Base-by-base conservation (phyloP, 2,888 invertebrate genomes). In the Lamproptera curius region DNA sequence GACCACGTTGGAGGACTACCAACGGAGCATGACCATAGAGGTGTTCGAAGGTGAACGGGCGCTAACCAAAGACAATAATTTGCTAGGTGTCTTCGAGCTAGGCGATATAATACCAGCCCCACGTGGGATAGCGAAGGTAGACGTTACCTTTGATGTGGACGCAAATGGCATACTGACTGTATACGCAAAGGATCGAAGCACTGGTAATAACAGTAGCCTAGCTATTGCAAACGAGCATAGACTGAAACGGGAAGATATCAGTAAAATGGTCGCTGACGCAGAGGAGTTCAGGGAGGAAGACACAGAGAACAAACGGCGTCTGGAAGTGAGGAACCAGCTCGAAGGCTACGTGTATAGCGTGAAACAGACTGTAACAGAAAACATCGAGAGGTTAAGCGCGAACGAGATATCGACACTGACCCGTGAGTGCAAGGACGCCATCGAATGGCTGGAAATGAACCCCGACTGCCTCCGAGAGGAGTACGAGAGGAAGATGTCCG, bases 41-140 rank as follows among this genome's bases (percentile, higher is more conserved):
- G 63, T 84, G 6, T 83, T 73, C 26, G 81, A 84, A 62, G 83
- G 83, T 0, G 83, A 84, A 55, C 57, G 83, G 8, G 58, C 65
- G 9, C 52, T 83, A 15, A 80, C 81, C 0, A 71, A 66, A 58
- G 73, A 83, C 53, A 83, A 83, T 46, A 75, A 76, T 54, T 51
- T 80, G 13, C 51, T 84, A 1, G 83, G 82, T 1, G 66, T 65
- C 31, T 76, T 84, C 10, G 70, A 80, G 16, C 46, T 83, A 0
- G 64, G 65, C 10, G 70, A 75, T 0, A 75, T 83, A 48, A 78
- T 77, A 0, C 80, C 77, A 28, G 81, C 73, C 0, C 80, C 80
- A 0, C 62, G 79, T 47, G 83, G 81, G 0, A 60, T 78, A 0
- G 63, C 76, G 0, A 79, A 73, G 54, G 67, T 83, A 5, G 75